Conservation (phyloP, 1,140 invertebrate genomes). For the Scaptomyza montana region DNA sequence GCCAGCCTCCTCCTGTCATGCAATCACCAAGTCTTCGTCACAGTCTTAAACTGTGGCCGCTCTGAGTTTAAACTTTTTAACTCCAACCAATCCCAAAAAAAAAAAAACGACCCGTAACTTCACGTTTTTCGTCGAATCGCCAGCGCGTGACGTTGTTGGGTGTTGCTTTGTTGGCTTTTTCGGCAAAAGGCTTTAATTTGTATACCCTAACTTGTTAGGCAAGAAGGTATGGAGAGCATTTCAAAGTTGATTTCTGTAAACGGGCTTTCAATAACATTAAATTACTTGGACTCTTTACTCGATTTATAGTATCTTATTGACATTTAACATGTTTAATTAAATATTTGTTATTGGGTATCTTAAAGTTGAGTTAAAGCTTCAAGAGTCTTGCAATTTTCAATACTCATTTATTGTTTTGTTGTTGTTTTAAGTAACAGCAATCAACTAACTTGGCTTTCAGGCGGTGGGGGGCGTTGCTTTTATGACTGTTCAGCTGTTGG, state of each 20-base stretch:
- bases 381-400: background rate
- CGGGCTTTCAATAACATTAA: too few relatives aligned
- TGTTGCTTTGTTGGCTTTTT: conserved; percentile 32
- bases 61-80: background rate
- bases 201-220: conserved; percentile 4
- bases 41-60: too few relatives aligned
- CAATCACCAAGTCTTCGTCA: conserved; percentile 38
- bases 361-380: background rate
- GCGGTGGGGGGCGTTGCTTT: conserved; percentile 28
- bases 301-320: too few relatives aligned
- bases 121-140: conserved; percentile 46
- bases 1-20: conserved; percentile 46
- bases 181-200: conserved; percentile 30
- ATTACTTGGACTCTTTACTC: too few relatives aligned
- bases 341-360: too few relatives aligned
- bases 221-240: too few relatives aligned
- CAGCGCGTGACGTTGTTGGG: conserved; percentile 40
- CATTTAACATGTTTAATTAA: too few relatives aligned
- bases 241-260: too few relatives aligned
- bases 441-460: conserved; percentile 32
- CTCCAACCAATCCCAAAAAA: background rate
- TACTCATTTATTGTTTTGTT: conserved; percentile 8
- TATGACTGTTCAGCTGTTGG: conserved; percentile 11
- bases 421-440: conserved; percentile 11
- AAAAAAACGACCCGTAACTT: conserved; percentile 21